A percentile compares a stretch with the other conserved stretches of the same genome.
Evolutionary conservation across 2,113 vertebrate species (phyloP).

Genomic region (Archilochus colubris): DNA sequence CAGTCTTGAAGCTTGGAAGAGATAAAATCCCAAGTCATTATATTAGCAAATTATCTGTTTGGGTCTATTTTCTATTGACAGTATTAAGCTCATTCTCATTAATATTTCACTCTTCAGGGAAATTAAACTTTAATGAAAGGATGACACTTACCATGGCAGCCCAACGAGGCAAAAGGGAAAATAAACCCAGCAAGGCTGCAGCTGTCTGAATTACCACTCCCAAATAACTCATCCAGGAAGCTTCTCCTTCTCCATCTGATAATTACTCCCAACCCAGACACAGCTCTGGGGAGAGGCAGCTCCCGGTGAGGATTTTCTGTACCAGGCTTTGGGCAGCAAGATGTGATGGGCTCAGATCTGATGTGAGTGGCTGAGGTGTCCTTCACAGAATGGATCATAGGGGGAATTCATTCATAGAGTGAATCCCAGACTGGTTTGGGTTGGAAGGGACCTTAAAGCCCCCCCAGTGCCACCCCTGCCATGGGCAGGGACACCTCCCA

Average conservation of each 20-base stretch:
- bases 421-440: too few species aligned
- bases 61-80: slow-evolving; percentile 49
- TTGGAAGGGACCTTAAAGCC: too few species aligned
- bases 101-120: slow-evolving; percentile 53
- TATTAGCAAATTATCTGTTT: slow-evolving; percentile 48
- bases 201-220: background rate
- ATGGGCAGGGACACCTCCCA: too few species aligned
- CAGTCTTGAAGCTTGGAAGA: background rate
- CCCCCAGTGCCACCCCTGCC: too few species aligned
- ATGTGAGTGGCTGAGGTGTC: too few species aligned
- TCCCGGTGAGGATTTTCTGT: background rate
- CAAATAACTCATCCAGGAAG: slow-evolving; percentile 3
- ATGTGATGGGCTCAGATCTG: too few species aligned
- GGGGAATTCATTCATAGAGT: too few species aligned
- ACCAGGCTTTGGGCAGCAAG: too few species aligned
- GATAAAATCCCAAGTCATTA: slow-evolving; percentile 44
- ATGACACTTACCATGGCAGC: background rate
- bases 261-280: background rate
- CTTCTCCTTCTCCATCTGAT: background rate
- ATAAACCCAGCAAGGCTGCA: background rate
- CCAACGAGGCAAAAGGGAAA: background rate
- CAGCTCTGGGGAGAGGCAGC: background rate
- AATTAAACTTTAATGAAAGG: slow-evolving; percentile 54
- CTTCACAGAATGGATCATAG: too few species aligned
- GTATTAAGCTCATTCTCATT: slow-evolving; percentile 40